phyloP scores from a whole-genome alignment of 2,113 vertebrate species.

The Pyrgilauda ruficollis region DNA sequence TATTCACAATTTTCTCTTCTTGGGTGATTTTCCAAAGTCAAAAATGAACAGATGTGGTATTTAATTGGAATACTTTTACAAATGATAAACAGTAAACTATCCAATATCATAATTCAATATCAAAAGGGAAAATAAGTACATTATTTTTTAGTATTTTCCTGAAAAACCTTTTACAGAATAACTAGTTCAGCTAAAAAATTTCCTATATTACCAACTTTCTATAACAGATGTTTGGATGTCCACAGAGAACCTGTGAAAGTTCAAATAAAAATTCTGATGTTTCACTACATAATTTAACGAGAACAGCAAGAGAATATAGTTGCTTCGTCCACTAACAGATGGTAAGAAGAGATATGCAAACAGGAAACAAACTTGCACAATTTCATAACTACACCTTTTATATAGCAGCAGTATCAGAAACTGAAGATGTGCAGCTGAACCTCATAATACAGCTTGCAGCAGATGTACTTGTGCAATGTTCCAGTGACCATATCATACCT shows the following conservation, averaged over 20 bases:
- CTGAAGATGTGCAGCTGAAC: neutral
- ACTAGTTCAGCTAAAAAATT: slow-evolving; percentile 9
- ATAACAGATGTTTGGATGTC: slow-evolving; percentile 5
- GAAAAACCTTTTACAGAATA: neutral
- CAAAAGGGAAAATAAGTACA: neutral
- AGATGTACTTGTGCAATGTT: neutral
- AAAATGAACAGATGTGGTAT: neutral
- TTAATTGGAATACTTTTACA: neutral
- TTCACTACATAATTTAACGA: neutral
- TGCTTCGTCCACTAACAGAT: neutral
- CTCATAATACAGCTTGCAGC: neutral
- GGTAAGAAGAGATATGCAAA: neutral
- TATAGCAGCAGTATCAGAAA: neutral
- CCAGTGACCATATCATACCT: neutral
- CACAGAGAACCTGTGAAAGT: slow-evolving; percentile 20
- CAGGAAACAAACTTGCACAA: neutral
- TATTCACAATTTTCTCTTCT: neutral
- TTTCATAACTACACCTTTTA: neutral
- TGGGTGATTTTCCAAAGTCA: neutral
- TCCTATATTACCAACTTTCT: slow-evolving; percentile 22
- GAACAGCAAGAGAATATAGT: neutral
- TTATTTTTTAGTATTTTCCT: neutral
- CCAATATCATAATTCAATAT: neutral
- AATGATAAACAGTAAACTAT: neutral
- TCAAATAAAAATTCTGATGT: slow-evolving; percentile 22